Evolutionary conservation across 2,797 vertebrate genomes (phyloP).

Genomic region (Rhadinocentrus ornatus): DNA sequence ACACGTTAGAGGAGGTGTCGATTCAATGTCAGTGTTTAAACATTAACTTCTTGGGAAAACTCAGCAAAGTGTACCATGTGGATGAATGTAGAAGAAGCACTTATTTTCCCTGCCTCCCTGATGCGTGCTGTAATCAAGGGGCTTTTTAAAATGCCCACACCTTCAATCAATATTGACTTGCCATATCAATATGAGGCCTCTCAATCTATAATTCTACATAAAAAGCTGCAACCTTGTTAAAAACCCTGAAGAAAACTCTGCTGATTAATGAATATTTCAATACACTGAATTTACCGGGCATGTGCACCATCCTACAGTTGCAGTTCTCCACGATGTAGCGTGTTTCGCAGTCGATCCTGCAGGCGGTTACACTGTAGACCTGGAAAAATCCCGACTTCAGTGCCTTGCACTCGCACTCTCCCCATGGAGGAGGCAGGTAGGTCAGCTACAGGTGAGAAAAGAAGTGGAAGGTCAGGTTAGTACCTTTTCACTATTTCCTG

Average conservation of each 20-base stretch:
- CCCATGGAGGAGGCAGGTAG: constrained; percentile 97
- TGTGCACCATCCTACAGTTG: constrained; percentile 99
- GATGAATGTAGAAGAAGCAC: background rate
- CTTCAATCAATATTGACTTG: constrained; percentile 45
- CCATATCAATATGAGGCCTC: constrained; percentile 38
- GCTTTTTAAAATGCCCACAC: constrained; percentile 22
- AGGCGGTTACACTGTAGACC: constrained; percentile 95
- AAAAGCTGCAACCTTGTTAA: constrained; percentile 29
- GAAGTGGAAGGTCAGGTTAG: background rate
- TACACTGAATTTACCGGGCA: constrained; percentile 87
- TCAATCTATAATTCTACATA: constrained; percentile 24
- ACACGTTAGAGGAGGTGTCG: constrained; percentile 12
- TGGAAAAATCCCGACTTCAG: constrained; percentile 94
- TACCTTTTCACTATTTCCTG: background rate
- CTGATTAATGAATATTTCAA: constrained; percentile 6
- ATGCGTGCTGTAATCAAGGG: constrained; percentile 21
- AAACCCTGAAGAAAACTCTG: too few relatives aligned
- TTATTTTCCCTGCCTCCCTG: background rate
- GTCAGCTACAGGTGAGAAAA: constrained; percentile 84
- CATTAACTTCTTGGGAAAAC: constrained; percentile 8
- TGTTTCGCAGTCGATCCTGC: constrained; percentile 97
- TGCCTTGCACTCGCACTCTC: constrained; percentile 92
- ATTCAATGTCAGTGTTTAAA: constrained; percentile 9
- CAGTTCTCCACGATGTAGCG: constrained; percentile 98
- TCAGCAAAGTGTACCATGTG: constrained; percentile 6